Evolutionary conservation across 2,888 invertebrate genomes (phyloP).

Genomic region (Onthophagus sagittarius): DNA sequence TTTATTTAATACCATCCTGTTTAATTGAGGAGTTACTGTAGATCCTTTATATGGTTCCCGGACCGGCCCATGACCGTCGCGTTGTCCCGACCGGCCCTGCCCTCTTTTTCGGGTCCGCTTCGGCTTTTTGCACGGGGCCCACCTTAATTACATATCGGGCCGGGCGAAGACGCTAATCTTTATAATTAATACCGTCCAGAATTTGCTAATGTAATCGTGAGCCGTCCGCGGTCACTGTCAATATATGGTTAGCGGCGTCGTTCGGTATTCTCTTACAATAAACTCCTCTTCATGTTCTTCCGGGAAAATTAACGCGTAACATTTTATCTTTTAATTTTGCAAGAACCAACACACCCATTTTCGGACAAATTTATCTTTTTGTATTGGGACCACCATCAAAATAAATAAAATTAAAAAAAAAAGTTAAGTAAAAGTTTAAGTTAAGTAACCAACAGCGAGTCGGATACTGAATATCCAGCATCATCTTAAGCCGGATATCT

Average conservation of each 20-base stretch:
- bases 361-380: not conserved
- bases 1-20: not conserved
- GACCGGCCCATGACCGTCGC: not conserved
- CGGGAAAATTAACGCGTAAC: not conserved
- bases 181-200: conserved; percentile 22
- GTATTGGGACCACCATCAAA: no score
- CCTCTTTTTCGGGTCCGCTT: conserved; percentile 15
- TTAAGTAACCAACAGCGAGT: no score
- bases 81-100: conserved; percentile 15
- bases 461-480: no score
- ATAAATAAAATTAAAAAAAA: no score
- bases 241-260: conserved; percentile 21
- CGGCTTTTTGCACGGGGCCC: conserved; percentile 11
- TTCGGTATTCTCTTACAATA: not conserved
- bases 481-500: no score
- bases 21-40: conserved; percentile 17
- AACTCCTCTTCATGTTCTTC: not conserved
- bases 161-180: conserved; percentile 20
- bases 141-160: conserved; percentile 23
- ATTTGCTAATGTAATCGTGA: conserved; percentile 25
- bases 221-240: conserved; percentile 19
- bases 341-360: not conserved
- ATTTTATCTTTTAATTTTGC: not conserved
- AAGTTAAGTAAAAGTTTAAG: no score
- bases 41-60: conserved; percentile 20